A percentile compares a stretch with the other conserved stretches of the same genome.
These are phyloP conservation scores for Rhinophrynus dorsalis DNA, from an alignment of 2,797 vertebrate species.

Conservation along the genomic window DNA sequence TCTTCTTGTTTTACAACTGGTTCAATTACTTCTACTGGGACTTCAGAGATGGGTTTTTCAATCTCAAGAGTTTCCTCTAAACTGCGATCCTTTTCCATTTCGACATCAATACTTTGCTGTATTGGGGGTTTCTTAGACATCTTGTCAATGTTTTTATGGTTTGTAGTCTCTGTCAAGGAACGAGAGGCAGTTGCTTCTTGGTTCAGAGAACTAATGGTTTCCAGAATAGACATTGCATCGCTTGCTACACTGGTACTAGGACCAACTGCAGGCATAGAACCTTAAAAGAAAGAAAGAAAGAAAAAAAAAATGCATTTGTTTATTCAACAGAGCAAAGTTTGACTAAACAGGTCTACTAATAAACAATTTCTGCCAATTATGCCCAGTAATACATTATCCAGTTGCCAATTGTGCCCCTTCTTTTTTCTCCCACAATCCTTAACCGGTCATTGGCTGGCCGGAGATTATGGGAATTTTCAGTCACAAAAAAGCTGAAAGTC, in stretches of 20 bases:
- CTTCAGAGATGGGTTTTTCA: conserved; percentile 56
- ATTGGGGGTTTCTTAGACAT: conserved; percentile 62
- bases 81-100: conserved; percentile 65
- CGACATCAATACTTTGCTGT: conserved; percentile 61
- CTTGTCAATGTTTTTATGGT: conserved; percentile 63
- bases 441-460: too few relatives aligned
- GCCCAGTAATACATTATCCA: too few relatives aligned
- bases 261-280: conserved; percentile 60
- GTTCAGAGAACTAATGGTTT: conserved; percentile 87
- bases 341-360: too few relatives aligned
- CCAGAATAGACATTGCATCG: conserved; percentile 89
- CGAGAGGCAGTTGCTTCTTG: conserved; percentile 83
- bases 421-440: too few relatives aligned
- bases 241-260: conserved; percentile 69
- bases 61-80: conserved; percentile 74
- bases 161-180: conserved; percentile 67
- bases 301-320: neutral
- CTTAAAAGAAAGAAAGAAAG: conserved; percentile 65
- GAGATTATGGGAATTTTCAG: too few relatives aligned
- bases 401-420: too few relatives aligned
- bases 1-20: conserved; percentile 61
- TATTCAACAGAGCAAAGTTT: too few relatives aligned
- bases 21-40: conserved; percentile 60
- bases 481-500: too few relatives aligned
- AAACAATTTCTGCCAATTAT: too few relatives aligned